Evolutionary conservation across 2,113 vertebrate genomes (phyloP), one percentile per base, ranked within the genome.

Genomic region (Notarius quadriscutis): DNA sequence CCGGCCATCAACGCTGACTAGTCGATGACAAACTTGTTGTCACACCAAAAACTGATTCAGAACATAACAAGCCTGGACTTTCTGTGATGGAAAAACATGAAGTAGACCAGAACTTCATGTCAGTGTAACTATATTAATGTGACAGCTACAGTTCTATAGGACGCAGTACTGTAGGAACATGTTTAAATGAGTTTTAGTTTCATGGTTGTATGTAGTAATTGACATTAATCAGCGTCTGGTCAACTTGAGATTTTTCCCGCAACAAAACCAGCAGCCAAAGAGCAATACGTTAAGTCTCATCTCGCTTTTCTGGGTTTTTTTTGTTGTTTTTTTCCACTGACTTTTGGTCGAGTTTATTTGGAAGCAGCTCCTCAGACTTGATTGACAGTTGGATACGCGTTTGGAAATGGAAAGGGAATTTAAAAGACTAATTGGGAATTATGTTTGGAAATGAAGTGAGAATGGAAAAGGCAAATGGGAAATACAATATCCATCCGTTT

Each of bases 341-440:
- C 10, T 27, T 57, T 79, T 8, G n/a, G 27, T 60, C 22, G 27
- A 60, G 55, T 58, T 20, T 10, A 60, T 81, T 41, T 81, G 79
- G 79, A 81, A 81, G 79, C 79, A 11, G 55, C 79, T 60, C 5
- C 5, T 41, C n/a, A 6, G 55, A 20, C 25, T 81, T 81, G 79
- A 81, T 22, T 60, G 79, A 25, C 57, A 22, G 55, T 60, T 81
- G 79, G 79, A 81, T 18, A 22, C 7, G 55, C 18, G 41, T 10
- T 12, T 81, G 79, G 79, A 80, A 80, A 80, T 57, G n/a, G 50
- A 80, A 80, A 80, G n/a, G 50, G 53, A 80, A 80, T 57, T 53
- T 60, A 57, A 60, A 60, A 60, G 79, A 41, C 55, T 81, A 60
- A 81, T 81, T 81, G 55, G 55, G 30, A 60, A 60, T 81, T 81